Evolutionary conservation across 30 jellyfish, hydroid and myxozoan species (phyloP).

Genomic region (Aurelia aurita): DNA sequence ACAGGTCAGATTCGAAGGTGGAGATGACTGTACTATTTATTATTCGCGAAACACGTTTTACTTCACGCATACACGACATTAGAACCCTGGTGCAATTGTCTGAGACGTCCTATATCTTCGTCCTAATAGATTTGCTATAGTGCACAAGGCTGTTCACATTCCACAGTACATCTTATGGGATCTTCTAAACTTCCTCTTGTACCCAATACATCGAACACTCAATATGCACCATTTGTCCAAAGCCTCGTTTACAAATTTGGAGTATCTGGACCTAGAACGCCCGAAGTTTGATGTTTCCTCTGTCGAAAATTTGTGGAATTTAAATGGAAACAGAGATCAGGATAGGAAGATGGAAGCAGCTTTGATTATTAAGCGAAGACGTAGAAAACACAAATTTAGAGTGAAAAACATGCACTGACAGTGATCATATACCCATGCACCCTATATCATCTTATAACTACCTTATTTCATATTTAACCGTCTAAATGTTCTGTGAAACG

Average conservation of each 20-base stretch:
- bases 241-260: constrained; percentile 47
- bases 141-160: constrained; percentile 79
- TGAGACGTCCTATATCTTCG: constrained; percentile 58
- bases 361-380: constrained; percentile 14
- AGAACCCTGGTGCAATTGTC: background rate
- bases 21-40: too few relatives aligned
- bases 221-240: constrained; percentile 44
- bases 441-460: too few relatives aligned
- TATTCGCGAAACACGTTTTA: too few relatives aligned
- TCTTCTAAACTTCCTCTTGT: constrained; percentile 73
- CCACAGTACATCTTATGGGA: constrained; percentile 87
- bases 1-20: too few relatives aligned
- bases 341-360: constrained; percentile 31
- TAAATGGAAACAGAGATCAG: constrained; percentile 14
- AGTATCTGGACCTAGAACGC: constrained; percentile 72
- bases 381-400: background rate
- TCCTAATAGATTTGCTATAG: constrained; percentile 81
- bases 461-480: too few relatives aligned
- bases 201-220: constrained; percentile 72
- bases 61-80: too few relatives aligned
- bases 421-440: too few relatives aligned
- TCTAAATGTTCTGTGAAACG: too few relatives aligned
- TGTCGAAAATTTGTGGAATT: constrained; percentile 68
- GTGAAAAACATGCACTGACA: background rate
- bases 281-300: constrained; percentile 74